Evolutionary conservation across 1,140 invertebrate species (phyloP).

Genomic region (Macrotrachela quadricornifera): DNA sequence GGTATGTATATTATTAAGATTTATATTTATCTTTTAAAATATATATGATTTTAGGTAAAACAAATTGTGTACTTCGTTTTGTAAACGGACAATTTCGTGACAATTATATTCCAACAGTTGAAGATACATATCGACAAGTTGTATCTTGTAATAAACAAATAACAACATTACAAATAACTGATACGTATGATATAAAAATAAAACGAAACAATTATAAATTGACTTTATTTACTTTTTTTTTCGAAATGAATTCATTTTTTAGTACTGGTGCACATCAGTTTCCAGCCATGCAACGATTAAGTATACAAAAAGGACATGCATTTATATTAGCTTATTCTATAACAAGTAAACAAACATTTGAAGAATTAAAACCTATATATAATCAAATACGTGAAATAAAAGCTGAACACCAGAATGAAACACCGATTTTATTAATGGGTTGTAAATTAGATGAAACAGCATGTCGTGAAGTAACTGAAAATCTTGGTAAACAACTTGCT

Average conservation of each 20-base stretch:
- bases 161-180: slow-evolving; percentile 95
- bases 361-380: slow-evolving; percentile 86
- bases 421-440: slow-evolving; percentile 29
- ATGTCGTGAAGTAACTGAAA: slow-evolving; percentile 40
- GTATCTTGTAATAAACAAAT: slow-evolving; percentile 83
- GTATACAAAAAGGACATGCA: slow-evolving; percentile 67
- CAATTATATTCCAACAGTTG: slow-evolving; percentile 94
- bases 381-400: slow-evolving; percentile 55
- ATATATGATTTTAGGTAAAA: slow-evolving; percentile 38
- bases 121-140: slow-evolving; percentile 95
- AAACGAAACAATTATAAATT: too few species aligned
- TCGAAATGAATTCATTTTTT: too few species aligned
- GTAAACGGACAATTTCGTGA: slow-evolving; percentile 93
- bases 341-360: slow-evolving; percentile 58
- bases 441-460: slow-evolving; percentile 64
- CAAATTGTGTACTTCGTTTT: slow-evolving; percentile 78
- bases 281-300: slow-evolving; percentile 95
- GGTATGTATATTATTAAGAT: slow-evolving; percentile 10
- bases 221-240: too few species aligned
- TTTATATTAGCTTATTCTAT: slow-evolving; percentile 36
- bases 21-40: too few species aligned
- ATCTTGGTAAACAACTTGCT: slow-evolving; percentile 64
- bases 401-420: slow-evolving; percentile 14
- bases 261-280: slow-evolving; percentile 80
- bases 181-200: slow-evolving; percentile 38